Evolutionary conservation across 1,140 invertebrate genomes (phyloP).

Genomic region (Drosophila orena): DNA sequence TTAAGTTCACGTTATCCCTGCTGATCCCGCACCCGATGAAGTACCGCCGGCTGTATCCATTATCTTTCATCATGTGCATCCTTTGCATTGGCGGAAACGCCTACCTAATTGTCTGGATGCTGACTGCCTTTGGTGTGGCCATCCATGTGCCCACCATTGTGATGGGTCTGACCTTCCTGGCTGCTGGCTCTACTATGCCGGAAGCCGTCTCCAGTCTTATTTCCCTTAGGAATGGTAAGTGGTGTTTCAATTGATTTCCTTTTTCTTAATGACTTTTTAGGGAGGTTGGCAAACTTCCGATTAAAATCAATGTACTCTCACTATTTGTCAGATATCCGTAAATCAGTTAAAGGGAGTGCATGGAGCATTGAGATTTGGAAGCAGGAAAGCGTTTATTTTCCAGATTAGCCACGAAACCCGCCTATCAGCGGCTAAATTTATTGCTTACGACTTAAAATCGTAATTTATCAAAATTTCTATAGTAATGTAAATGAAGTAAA

Average conservation of each 20-base stretch:
- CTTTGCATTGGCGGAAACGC: conserved; percentile 93
- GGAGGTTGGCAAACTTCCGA: too few species aligned
- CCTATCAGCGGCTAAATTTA: too few species aligned
- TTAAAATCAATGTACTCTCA: too few species aligned
- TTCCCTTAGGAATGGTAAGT: conserved; percentile 91
- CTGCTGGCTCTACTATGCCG: conserved; percentile 94
- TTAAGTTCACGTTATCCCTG: conserved; percentile 88
- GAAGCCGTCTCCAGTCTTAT: conserved; percentile 94
- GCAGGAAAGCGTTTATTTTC: too few species aligned
- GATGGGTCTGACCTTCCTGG: conserved; percentile 95
- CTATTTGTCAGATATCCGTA: too few species aligned
- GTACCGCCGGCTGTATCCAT: conserved; percentile 89
- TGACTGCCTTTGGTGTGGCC: conserved; percentile 92
- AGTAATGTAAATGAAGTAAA: too few species aligned
- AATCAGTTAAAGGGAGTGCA: too few species aligned
- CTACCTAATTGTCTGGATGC: conserved; percentile 96
- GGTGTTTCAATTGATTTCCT: conserved; percentile 37
- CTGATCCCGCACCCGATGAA: conserved; percentile 92
- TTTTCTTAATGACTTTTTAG: too few species aligned
- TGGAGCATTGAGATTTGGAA: too few species aligned
- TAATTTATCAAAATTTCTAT: too few species aligned
- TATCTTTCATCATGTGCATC: conserved; percentile 94
- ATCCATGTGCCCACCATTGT: conserved; percentile 93
- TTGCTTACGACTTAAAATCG: too few species aligned
- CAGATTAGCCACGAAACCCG: too few species aligned